These are phyloP conservation scores for Agonopterix subpropinquella DNA, from an alignment of 2,888 invertebrate species.

Conservation along the genomic window DNA sequence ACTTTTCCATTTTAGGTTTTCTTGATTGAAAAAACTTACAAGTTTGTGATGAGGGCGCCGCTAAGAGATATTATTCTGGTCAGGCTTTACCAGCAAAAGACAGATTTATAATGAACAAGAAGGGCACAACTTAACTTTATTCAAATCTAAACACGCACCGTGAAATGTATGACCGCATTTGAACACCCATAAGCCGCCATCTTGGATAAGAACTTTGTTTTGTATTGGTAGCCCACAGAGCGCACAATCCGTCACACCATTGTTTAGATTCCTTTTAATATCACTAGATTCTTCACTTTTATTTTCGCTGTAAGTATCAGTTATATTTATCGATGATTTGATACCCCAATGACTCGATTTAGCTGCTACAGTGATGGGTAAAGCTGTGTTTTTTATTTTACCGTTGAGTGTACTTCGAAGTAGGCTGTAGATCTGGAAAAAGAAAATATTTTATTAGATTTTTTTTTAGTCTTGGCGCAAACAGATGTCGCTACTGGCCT, in stretches of 20 bases:
- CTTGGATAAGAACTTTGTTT: constrained; percentile 74
- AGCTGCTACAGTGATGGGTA: constrained; percentile 58
- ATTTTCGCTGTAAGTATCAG: background rate
- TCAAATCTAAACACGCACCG: constrained; percentile 75
- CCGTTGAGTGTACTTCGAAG: constrained; percentile 43
- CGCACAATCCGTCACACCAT: constrained; percentile 52
- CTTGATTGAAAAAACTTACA: no score
- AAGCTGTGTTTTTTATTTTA: constrained; percentile 48
- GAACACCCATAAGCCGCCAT: constrained; percentile 78
- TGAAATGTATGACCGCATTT: constrained; percentile 79
- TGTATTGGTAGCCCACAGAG: constrained; percentile 77
- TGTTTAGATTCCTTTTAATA: constrained; percentile 40
- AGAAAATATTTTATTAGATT: background rate
- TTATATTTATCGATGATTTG: constrained; percentile 15
- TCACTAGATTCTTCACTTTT: constrained; percentile 7
- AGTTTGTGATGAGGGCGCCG: no score
- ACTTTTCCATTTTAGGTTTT: no score
- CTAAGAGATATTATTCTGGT: no score
- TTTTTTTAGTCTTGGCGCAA: no score
- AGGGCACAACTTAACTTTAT: constrained; percentile 67
- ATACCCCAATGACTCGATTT: constrained; percentile 73
- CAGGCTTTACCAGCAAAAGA: no score
- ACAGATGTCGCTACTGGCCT: no score
- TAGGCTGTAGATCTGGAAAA: constrained; percentile 54
- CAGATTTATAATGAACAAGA: constrained; percentile 35